A percentile compares a stretch with the other conserved stretches of the same genome.
These are phyloP conservation scores for Sturnira hondurensis DNA, from an alignment of 2,113 vertebrate genomes.

Conservation along the genomic window DNA sequence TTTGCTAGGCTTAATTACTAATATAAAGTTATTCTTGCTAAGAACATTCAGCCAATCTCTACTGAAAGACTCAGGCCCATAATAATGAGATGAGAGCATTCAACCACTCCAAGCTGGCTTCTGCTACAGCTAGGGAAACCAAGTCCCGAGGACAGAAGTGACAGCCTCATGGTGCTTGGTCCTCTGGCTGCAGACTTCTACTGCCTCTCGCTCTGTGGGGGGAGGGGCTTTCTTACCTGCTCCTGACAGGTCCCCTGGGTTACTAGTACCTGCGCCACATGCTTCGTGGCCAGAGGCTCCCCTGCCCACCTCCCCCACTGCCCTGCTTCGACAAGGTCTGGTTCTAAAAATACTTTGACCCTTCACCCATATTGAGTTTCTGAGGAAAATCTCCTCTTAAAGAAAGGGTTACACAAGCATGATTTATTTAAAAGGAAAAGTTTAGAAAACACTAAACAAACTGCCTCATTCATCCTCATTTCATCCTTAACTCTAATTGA, in stretches of 20 bases:
- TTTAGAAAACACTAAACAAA: neutral
- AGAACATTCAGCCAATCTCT: neutral
- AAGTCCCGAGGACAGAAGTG: rapidly evolving
- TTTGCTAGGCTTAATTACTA: neutral
- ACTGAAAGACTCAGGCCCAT: neutral
- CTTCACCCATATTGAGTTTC: neutral
- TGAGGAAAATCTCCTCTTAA: neutral
- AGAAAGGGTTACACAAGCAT: neutral
- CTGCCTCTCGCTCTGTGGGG: too few relatives aligned
- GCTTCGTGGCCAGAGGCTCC: neutral
- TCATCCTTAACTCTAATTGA: neutral
- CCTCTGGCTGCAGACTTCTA: neutral
- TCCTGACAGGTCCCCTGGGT: neutral
- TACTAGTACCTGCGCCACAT: neutral
- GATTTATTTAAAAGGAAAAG: neutral
- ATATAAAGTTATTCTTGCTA: neutral
- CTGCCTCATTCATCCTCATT: neutral
- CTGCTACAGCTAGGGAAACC: neutral
- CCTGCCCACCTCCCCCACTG: too few relatives aligned
- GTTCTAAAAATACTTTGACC: neutral
- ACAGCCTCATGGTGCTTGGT: rapidly evolving
- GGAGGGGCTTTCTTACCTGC: neutral
- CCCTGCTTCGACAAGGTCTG: neutral
- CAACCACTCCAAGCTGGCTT: neutral
- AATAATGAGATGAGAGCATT: neutral